These are phyloP conservation scores for Microctenopoma lineatum DNA, from an alignment of 2,797 vertebrate genomes.

Conservation along the genomic window DNA sequence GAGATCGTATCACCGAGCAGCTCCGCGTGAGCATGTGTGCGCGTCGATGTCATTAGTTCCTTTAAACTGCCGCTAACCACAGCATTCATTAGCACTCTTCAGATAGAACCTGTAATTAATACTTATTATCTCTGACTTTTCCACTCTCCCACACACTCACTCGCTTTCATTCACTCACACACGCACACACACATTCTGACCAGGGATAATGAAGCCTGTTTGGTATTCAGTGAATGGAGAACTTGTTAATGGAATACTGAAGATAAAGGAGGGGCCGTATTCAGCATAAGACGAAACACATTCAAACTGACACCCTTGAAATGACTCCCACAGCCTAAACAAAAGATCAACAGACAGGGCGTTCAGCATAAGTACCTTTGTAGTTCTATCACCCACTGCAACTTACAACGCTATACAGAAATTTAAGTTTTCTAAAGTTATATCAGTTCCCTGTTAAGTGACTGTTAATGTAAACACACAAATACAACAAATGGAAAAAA, in stretches of 20 bases:
- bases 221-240: conserved; percentile 77
- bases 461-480: not conserved
- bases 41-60: conserved; percentile 77
- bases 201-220: conserved; percentile 74
- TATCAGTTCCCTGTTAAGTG: not conserved
- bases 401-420: conserved; percentile 13
- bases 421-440: conserved; percentile 18
- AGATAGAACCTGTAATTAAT: conserved; percentile 83
- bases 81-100: conserved; percentile 81
- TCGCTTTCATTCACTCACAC: conserved; percentile 3
- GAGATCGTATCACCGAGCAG: conserved; percentile 57
- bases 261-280: conserved; percentile 68
- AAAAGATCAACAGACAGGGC: conserved; percentile 50
- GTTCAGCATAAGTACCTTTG: conserved; percentile 41
- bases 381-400: conserved; percentile 16
- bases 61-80: conserved; percentile 79
- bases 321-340: conserved; percentile 65
- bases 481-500: not conserved
- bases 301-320: conserved; percentile 74
- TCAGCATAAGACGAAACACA: conserved; percentile 64
- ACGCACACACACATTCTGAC: conserved; percentile 31
- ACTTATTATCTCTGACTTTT: conserved; percentile 76
- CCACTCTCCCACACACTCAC: conserved; percentile 41
- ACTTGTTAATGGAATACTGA: conserved; percentile 78
- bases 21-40: conserved; percentile 10